phyloP scores from a whole-genome alignment of 2,888 invertebrate genomes.

The Ichneumon xanthorius region DNA sequence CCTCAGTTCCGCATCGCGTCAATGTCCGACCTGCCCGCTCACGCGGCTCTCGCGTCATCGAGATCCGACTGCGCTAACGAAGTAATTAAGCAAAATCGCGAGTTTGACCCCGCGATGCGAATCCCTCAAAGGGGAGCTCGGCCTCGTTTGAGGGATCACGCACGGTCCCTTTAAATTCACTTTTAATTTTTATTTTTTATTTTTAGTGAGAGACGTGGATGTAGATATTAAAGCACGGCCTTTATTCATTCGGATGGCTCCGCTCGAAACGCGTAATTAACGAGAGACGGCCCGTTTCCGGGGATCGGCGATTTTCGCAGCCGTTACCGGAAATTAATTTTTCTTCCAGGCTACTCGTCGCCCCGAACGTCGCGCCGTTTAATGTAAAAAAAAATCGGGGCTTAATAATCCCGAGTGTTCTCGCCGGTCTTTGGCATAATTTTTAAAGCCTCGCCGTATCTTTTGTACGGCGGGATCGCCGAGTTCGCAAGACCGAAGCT shows the following conservation, averaged over 20 bases:
- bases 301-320: background rate
- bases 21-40: background rate
- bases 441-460: slow-evolving; percentile 43
- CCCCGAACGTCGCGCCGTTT: background rate
- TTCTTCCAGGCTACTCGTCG: slow-evolving; percentile 11
- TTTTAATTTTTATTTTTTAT: no score
- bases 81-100: slow-evolving; percentile 13
- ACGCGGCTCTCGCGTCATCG: background rate
- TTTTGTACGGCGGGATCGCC: slow-evolving; percentile 34
- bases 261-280: background rate
- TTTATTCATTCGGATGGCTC: background rate
- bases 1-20: background rate
- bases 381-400: background rate
- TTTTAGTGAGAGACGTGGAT: background rate
- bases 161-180: background rate
- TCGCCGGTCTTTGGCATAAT: slow-evolving; percentile 40
- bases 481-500: slow-evolving; percentile 54
- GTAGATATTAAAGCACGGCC: background rate
- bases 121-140: background rate
- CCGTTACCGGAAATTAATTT: slow-evolving; percentile 39
- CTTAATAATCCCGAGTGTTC: slow-evolving; percentile 6
- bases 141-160: background rate
- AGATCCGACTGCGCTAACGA: background rate
- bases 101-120: background rate
- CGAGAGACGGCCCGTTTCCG: background rate